A percentile compares a stretch with the other conserved stretches of the same genome.
Conservation (phyloP, 23 tunicate species). For the Botrylloides violaceus region DNA sequence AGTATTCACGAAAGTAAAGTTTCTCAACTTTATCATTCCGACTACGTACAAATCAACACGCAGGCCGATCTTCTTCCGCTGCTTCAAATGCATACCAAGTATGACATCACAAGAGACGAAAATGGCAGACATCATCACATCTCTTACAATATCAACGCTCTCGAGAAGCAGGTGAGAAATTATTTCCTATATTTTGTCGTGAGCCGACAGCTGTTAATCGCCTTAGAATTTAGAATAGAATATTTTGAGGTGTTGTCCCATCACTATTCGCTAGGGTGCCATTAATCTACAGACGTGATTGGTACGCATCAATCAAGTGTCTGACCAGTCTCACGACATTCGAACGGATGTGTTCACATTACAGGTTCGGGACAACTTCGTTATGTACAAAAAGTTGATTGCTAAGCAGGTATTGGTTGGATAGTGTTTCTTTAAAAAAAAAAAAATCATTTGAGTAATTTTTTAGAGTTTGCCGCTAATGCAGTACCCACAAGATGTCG, state of each 20-base stretch:
- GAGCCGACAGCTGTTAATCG: neutral
- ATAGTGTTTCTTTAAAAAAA: neutral
- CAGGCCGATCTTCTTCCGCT: conserved; percentile 35
- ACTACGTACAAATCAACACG: conserved; percentile 27
- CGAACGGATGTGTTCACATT: conserved; percentile 9
- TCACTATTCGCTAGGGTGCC: no score
- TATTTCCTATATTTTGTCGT: no score
- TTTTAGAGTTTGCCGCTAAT: conserved; percentile 37
- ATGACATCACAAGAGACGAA: conserved; percentile 11
- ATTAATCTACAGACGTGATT: no score
- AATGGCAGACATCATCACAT: conserved; percentile 17
- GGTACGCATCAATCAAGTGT: no score
- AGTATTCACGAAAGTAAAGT: conserved; percentile 18
- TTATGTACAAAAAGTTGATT: conserved; percentile 29
- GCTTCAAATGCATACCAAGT: conserved; percentile 35
- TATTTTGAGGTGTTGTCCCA: no score
- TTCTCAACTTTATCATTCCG: neutral
- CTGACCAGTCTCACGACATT: no score
- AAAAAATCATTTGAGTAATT: neutral
- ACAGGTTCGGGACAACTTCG: conserved; percentile 49
- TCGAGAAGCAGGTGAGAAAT: conserved; percentile 50
- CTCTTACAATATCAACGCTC: conserved; percentile 29
- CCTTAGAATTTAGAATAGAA: no score
- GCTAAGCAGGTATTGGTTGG: conserved; percentile 32
- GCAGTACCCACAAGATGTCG: conserved; percentile 57